phyloP scores from a whole-genome alignment of 1,140 invertebrate species.

The Anastrepha obliqua region DNA sequence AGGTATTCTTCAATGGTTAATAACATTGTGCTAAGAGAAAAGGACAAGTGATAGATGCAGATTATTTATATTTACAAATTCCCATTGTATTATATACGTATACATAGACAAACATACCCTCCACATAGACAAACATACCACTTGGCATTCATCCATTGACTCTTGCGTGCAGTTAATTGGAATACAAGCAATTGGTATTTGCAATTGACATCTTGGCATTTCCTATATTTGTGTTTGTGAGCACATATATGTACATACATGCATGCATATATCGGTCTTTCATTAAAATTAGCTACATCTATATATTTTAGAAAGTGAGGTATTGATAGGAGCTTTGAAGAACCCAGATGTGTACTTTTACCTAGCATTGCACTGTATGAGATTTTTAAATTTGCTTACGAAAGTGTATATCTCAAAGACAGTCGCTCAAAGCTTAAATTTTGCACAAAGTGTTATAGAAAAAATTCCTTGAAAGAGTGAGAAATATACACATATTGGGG shows the following conservation, averaged over 20 bases:
- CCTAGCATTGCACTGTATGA: too few relatives aligned
- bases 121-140: background rate
- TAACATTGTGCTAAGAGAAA: background rate
- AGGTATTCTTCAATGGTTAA: constrained; percentile 8
- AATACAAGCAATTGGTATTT: background rate
- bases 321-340: too few relatives aligned
- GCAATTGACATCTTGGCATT: background rate
- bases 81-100: background rate
- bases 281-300: too few relatives aligned
- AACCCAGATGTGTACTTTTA: too few relatives aligned
- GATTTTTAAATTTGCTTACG: too few relatives aligned
- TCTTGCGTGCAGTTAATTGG: background rate
- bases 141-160: background rate
- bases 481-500: too few relatives aligned
- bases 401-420: too few relatives aligned
- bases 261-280: background rate
- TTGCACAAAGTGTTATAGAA: too few relatives aligned
- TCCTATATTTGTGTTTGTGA: background rate
- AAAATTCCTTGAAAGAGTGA: too few relatives aligned
- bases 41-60: constrained; percentile 13
- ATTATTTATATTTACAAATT: background rate
- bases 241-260: background rate
- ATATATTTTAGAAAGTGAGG: too few relatives aligned
- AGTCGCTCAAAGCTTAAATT: too few relatives aligned
- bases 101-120: background rate